These are phyloP conservation scores for Peromyscus californicus DNA, from an alignment of 2,113 vertebrate species.

Conservation along the genomic window DNA sequence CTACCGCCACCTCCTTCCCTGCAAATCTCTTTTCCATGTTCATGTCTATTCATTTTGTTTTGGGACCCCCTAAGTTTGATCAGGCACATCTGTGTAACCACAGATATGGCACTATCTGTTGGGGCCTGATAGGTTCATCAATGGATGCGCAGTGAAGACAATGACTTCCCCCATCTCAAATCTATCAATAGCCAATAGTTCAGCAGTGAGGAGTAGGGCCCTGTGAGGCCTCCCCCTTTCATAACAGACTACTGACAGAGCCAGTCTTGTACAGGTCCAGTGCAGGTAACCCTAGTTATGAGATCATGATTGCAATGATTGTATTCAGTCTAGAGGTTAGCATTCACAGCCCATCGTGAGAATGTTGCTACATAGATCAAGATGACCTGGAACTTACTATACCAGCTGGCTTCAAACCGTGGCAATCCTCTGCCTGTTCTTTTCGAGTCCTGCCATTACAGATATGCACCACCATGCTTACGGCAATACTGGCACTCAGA, in stretches of 20 bases:
- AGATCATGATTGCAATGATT: not conserved
- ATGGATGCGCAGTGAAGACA: not conserved
- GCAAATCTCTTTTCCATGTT: not conserved
- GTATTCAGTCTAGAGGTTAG: not conserved
- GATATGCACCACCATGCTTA: not conserved
- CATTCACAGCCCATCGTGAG: not conserved
- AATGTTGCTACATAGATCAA: not conserved
- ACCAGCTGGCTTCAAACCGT: not conserved
- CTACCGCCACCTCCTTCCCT: not conserved
- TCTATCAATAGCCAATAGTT: not conserved
- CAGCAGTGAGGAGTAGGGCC: too few species aligned
- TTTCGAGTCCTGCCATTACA: not conserved
- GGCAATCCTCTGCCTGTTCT: not conserved
- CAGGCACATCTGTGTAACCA: not conserved
- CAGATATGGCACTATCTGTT: not conserved
- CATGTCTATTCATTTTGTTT: not conserved
- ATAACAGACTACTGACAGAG: not conserved
- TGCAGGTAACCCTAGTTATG: not conserved
- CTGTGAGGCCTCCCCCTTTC: not conserved
- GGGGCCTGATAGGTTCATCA: not conserved
- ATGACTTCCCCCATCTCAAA: not conserved
- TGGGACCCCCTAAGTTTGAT: not conserved
- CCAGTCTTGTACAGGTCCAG: not conserved
- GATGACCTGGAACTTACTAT: not conserved
- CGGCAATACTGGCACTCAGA: not conserved